Conservation (phyloP, 2,888 invertebrate genomes). For the Cantharis nigra region DNA sequence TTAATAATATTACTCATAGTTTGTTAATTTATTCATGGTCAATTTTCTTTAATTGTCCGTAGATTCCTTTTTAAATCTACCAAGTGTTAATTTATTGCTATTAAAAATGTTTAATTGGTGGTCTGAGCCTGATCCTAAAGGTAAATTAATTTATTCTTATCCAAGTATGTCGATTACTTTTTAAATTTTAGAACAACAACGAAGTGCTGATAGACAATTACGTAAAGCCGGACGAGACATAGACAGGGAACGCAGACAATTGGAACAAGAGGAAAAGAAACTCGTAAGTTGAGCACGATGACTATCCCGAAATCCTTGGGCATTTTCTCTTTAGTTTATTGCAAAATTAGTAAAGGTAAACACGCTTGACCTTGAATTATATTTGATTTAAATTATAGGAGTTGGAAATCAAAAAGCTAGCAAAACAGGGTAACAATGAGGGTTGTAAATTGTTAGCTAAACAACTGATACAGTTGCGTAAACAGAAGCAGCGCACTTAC, state of each 20-base stretch:
- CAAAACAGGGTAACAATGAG: slow-evolving; percentile 85
- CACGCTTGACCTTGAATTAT: neutral
- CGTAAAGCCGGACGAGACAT: slow-evolving; percentile 82
- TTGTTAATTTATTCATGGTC: neutral
- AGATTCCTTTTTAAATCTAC: neutral
- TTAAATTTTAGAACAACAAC: slow-evolving; percentile 73
- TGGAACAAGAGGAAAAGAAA: slow-evolving; percentile 90
- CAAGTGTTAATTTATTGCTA: neutral
- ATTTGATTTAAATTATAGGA: slow-evolving; percentile 61
- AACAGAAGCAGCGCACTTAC: slow-evolving; percentile 83
- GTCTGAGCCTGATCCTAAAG: slow-evolving; percentile 55
- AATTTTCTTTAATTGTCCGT: neutral
- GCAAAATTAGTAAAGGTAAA: neutral
- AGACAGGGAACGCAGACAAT: slow-evolving; percentile 77
- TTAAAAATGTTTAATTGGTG: slow-evolving; percentile 43
- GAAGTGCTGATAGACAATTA: slow-evolving; percentile 79
- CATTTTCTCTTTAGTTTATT: neutral
- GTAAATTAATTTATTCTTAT: slow-evolving; percentile 36
- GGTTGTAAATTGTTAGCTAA: slow-evolving; percentile 84
- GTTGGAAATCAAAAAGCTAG: slow-evolving; percentile 86
- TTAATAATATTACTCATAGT: neutral
- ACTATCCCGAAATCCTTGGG: neutral
- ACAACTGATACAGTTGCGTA: slow-evolving; percentile 83
- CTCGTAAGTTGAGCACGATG: slow-evolving; percentile 61
- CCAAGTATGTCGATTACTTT: neutral